Evolutionary conservation across 2,797 vertebrate species (phyloP).

Genomic region (Onychomys leucogaster): DNA sequence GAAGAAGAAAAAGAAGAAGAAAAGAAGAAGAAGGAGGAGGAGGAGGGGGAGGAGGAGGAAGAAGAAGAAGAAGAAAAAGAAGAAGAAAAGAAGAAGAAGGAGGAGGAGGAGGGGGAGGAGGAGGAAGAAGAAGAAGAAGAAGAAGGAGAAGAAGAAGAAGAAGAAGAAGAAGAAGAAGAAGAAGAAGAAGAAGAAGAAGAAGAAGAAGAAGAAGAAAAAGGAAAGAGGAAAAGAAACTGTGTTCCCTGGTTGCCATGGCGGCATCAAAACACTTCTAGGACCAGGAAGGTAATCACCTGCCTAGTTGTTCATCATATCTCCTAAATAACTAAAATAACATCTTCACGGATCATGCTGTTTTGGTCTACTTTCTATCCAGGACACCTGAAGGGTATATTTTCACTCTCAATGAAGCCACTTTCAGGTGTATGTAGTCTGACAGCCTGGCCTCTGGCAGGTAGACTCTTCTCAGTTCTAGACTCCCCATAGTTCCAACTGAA

Average conservation of each 20-base stretch:
- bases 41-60: too few relatives aligned
- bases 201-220: too few relatives aligned
- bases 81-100: not conserved
- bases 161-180: not conserved
- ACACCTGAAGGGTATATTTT: not conserved
- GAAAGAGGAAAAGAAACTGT: not conserved
- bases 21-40: too few relatives aligned
- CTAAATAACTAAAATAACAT: not conserved
- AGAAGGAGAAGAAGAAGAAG: not conserved
- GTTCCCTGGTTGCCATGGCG: not conserved
- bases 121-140: not conserved
- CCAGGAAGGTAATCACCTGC: not conserved
- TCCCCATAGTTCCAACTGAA: not conserved
- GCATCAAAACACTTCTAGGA: not conserved
- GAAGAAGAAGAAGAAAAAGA: too few relatives aligned
- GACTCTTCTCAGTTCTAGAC: not conserved
- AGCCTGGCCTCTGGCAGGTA: not conserved
- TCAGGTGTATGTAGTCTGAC: too few relatives aligned
- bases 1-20: too few relatives aligned
- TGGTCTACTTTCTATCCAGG: not conserved
- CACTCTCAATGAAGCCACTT: too few relatives aligned
- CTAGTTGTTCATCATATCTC: not conserved
- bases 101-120: too few relatives aligned
- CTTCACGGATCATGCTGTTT: too few relatives aligned
- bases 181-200: not conserved